Conservation (phyloP, 2,797 vertebrate species). For the Muscicapa striata region DNA sequence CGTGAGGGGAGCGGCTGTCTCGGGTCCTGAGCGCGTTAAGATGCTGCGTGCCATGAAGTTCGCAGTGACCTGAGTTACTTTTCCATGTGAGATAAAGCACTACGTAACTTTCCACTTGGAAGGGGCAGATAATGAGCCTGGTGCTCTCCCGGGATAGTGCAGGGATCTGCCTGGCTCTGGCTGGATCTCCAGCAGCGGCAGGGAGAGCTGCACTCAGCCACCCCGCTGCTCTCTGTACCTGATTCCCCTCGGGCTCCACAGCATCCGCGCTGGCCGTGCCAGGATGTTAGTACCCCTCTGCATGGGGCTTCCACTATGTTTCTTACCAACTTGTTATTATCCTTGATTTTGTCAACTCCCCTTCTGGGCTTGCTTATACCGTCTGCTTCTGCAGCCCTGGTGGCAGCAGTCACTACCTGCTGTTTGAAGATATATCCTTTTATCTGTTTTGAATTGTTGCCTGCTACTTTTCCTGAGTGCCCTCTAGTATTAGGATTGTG, state of each 20-base stretch:
- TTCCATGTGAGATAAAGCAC: not conserved
- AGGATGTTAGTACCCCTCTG: not conserved
- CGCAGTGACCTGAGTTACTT: not conserved
- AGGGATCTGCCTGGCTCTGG: accelerated
- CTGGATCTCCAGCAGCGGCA: not conserved
- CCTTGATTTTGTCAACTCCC: not conserved
- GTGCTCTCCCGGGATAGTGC: not conserved
- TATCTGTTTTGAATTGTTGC: not conserved
- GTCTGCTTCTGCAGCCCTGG: not conserved
- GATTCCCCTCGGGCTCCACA: not conserved
- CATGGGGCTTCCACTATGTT: accelerated
- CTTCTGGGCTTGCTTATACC: not conserved
- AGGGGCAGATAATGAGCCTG: no score
- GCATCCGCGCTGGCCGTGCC: not conserved
- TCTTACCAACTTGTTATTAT: not conserved
- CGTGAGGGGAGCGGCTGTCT: not conserved
- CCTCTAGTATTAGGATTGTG: not conserved
- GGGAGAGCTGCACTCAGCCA: not conserved
- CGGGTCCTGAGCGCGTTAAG: no score
- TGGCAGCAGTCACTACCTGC: not conserved
- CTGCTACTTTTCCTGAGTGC: not conserved
- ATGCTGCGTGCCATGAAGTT: not conserved
- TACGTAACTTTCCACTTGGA: not conserved
- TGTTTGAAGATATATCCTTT: not conserved
- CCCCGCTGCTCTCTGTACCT: not conserved